Evolutionary conservation across 2,797 vertebrate species (phyloP).

Genomic region (Phalanger gymnotis): DNA sequence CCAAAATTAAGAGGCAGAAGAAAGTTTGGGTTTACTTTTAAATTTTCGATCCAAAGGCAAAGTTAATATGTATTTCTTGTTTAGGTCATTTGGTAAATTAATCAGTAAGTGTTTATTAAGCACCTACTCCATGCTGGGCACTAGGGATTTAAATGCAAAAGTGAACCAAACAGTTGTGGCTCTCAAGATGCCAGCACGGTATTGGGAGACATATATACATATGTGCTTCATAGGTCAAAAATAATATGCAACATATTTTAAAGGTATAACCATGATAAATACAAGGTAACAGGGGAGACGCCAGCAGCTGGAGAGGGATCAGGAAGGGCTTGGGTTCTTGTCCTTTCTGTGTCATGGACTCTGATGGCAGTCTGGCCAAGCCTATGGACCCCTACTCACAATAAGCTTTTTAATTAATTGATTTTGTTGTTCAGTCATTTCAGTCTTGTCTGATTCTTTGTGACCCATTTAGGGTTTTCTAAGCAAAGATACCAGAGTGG

Average conservation of each 20-base stretch:
- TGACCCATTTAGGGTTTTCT: neutral
- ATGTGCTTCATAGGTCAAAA: neutral
- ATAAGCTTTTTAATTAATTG: neutral
- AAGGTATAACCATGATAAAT: neutral
- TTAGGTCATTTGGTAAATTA: neutral
- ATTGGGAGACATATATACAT: neutral
- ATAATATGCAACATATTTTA: neutral
- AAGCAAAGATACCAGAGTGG: neutral
- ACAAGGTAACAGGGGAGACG: neutral
- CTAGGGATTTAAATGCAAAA: neutral
- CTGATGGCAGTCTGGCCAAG: neutral
- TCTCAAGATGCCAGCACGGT: neutral
- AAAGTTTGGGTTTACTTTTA: neutral
- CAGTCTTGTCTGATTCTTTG: neutral
- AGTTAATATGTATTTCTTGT: neutral
- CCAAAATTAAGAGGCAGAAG: neutral
- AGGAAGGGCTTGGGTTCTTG: neutral
- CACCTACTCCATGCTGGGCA: neutral
- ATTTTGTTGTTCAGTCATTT: neutral
- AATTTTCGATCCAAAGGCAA: neutral
- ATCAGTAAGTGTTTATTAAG: neutral
- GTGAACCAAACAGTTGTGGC: neutral
- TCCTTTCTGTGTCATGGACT: neutral
- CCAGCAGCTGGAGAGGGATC: neutral
- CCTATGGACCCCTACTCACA: neutral